Base-by-base conservation (phyloP, 2,888 invertebrate species). In the Zygaena filipendulae region DNA sequence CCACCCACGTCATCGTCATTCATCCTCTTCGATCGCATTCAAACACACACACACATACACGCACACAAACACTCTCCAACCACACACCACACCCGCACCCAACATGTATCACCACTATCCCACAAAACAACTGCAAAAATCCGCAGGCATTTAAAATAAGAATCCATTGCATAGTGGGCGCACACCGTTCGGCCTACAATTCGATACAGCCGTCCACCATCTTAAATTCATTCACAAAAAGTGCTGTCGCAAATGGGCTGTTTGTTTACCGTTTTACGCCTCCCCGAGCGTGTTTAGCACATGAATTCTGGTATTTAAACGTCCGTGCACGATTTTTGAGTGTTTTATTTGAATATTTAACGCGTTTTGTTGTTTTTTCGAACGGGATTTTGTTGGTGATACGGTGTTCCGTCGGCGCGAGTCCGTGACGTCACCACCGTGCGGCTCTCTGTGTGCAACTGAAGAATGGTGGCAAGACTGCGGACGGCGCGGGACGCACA, bases 221-320 rank as follows among this genome's bases (percentile, higher is more conserved):
- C 67, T 77, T 79, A 75, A 69, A 63, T 75, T 77, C 77, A 79
- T 79, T 79, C 77, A 79, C 77, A 77, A 79, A 74, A 77, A 69
- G 70, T 61, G 63, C 67, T 67, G 56, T 59, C 51, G 50, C 59
- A 61, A 42, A 59, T 41, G 46, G 36, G 49, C 49, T 67, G 67
- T 69, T 75, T 74, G 63, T 75, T 74, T 77, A 77, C 74, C 64
- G 61, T 62, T 64, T 67, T 43, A 50, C 60, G 56, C 61, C 51
- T 58, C 45, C 40, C 42, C 52, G 53, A 52, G 42, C 59, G 51
- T 51, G 4, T 16, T 4, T 6, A 16, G 7, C 16, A 16, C 16
- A 6, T 16, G 48, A 16, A 16, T 16, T 16, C 16, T 6, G 7
- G 5, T 16, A 7, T 16, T 47, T 6, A 16, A 16, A 16, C 16